Base-by-base conservation (phyloP, 2,888 invertebrate genomes). In the Heliconius cydno region DNA sequence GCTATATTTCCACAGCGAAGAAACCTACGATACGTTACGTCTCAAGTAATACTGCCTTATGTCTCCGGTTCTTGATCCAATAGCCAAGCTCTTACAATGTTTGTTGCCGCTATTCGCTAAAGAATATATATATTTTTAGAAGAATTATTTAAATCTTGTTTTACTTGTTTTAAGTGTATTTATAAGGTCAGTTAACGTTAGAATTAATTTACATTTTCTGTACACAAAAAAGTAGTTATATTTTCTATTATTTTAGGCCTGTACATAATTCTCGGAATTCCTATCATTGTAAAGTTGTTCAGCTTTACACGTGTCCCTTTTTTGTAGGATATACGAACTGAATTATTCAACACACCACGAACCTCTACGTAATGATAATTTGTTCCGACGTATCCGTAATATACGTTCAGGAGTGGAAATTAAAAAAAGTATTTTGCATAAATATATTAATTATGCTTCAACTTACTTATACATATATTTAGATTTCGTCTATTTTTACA, bases 281-380 rank as follows among this genome's bases (percentile, higher is more conserved):
- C 19, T 74, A 41, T 60, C 79, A 79, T 76, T 70, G 68, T 80
- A 76, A 80, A 76, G 68, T 76, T 79, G 66, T 76, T 81, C 81
- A 83, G 78, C 66, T 84, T 84, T 84, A 83, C 84, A 84, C 85
- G 84, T 83, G 85, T 80, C 79, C 75, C 77, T 73, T 83, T 82
- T 85, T 84, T 83, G 81, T 82, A 80, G 72, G 74, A 72, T 84
- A 74, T 77, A 65, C 75, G 75, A 80, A 65, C 81, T 86, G 86
- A 86, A 86, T 86, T 79, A 86, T 86, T 86, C 86, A 85, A 83
- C 73, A 76, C 78, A 81, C 82, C 80, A 83, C 81, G 52, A 82
- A 82, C 82, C 80, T 79, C 80, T 77, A 71, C 68, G 81, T 82
- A 81, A 83, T 80, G 78, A 81, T 81, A 82, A 84, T 84, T 83